Evolutionary conservation across 1,140 invertebrate species (phyloP), one percentile per base, ranked within the genome.

Genomic region (Aradophagus sp.): DNA sequence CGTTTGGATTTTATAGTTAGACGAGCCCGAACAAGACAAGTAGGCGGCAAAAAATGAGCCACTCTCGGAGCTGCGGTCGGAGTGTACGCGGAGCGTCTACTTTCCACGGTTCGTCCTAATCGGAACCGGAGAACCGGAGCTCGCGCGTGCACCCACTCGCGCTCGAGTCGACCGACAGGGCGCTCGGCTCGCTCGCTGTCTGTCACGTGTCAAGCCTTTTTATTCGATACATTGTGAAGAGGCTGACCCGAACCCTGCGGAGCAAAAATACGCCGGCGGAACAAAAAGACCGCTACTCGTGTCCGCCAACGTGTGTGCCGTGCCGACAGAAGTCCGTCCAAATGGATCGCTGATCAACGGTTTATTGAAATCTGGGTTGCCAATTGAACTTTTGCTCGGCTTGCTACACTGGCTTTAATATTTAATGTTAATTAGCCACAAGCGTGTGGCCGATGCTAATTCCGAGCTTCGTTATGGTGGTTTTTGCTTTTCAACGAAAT

Each of bases 31-130:
- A 66, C 69, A 66, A 72, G 69, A 66, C 69, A 56, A 71, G 68
- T 71, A 71, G 68, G 68, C 68, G 68, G 68, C 61, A 65, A 71
- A 71, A 71, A 71, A 71, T 71, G 53, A 71, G 39, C 68, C 45
- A 71, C 53, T 63, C 50, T 63, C 44, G n/a, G n/a, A 23, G 4
- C 20, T 8, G 66, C 55, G 32, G 48, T 52, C 59, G 39, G 50
- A 55, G 38, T 53, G 39, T 45, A 32, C 32, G 35, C 14, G 26
- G 20, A 36, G 62, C 35, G 41, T 68, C 55, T 61, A 47, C 65
- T 68, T 68, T 59, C 55, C 48, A 68, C 45, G 45, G 31, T 53
- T 52, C 31, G 42, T 45, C 50, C 50, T 59, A 52, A 67, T 67
- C 53, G 53, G 32, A 38, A 35, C 29, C 19, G 34, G 50, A 26